phyloP scores from a whole-genome alignment of 2,113 vertebrate species.

The Gambusia affinis region DNA sequence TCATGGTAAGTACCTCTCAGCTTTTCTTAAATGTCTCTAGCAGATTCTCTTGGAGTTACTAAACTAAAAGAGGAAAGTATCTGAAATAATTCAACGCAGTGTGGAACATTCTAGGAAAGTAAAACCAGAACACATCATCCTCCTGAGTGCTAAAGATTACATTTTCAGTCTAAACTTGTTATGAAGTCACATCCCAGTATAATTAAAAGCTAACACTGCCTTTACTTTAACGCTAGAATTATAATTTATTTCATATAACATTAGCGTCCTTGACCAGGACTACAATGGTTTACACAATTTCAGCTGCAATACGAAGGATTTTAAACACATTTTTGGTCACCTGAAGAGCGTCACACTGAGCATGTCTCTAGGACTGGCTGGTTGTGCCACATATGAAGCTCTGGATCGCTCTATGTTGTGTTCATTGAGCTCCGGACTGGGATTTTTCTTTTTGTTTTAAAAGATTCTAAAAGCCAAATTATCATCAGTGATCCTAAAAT shows the following conservation, averaged over 20 bases:
- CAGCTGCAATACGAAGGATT: too few species aligned
- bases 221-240: too few species aligned
- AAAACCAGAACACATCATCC: neutral
- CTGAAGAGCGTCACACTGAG: neutral
- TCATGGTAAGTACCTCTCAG: constrained; percentile 85
- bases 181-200: too few species aligned
- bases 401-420: neutral
- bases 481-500: too few species aligned
- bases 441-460: neutral
- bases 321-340: too few species aligned
- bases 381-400: neutral
- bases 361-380: neutral
- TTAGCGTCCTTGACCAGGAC: too few species aligned
- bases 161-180: too few species aligned
- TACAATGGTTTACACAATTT: too few species aligned
- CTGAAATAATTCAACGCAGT: neutral
- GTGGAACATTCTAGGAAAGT: neutral
- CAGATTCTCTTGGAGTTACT: neutral
- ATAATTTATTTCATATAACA: too few species aligned
- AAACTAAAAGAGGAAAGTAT: neutral
- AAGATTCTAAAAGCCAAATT: neutral
- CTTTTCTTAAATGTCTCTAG: neutral
- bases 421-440: neutral
- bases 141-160: too few species aligned
- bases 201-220: too few species aligned